These are phyloP conservation scores for Atrina japonica DNA, from an alignment of 2,888 invertebrate species.

Conservation along the genomic window DNA sequence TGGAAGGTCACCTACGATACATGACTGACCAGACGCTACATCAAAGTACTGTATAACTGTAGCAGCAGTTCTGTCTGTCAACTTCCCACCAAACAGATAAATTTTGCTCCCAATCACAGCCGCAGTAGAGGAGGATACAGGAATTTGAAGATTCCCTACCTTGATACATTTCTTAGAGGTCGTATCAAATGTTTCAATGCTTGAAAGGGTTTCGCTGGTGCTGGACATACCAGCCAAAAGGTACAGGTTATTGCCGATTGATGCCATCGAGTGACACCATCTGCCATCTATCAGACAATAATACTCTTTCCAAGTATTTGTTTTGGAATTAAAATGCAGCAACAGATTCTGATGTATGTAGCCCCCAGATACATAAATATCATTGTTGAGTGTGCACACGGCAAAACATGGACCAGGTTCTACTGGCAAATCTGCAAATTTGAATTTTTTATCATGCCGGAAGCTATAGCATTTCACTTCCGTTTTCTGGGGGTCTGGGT, in stretches of 20 bases:
- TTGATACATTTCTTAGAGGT: slow-evolving; percentile 46
- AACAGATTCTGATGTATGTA: slow-evolving; percentile 53
- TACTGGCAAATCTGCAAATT: slow-evolving; percentile 50
- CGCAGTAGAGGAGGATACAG: slow-evolving; percentile 59
- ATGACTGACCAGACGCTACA: slow-evolving; percentile 37
- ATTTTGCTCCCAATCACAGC: slow-evolving; percentile 55
- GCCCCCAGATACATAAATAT: slow-evolving; percentile 59
- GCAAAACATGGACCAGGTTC: slow-evolving; percentile 64
- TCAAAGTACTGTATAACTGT: slow-evolving; percentile 57
- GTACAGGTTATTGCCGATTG: slow-evolving; percentile 46
- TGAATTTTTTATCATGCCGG: slow-evolving; percentile 54
- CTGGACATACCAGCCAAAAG: slow-evolving; percentile 56
- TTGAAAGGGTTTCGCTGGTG: slow-evolving; percentile 52
- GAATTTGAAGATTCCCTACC: slow-evolving; percentile 50
- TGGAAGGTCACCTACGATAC: slow-evolving; percentile 51
- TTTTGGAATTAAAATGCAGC: slow-evolving; percentile 50
- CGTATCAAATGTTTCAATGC: slow-evolving; percentile 58
- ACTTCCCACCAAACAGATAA: slow-evolving; percentile 60
- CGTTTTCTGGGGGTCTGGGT: slow-evolving; percentile 58
- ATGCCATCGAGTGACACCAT: slow-evolving; percentile 60
- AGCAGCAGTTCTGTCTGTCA: slow-evolving; percentile 49
- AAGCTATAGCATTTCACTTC: slow-evolving; percentile 62
- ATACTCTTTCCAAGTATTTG: slow-evolving; percentile 57
- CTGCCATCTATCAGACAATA: slow-evolving; percentile 51
- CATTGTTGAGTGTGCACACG: slow-evolving; percentile 51